These are phyloP conservation scores for Uropsilus gracilis DNA, from an alignment of 2,113 vertebrate species.

Conservation along the genomic window DNA sequence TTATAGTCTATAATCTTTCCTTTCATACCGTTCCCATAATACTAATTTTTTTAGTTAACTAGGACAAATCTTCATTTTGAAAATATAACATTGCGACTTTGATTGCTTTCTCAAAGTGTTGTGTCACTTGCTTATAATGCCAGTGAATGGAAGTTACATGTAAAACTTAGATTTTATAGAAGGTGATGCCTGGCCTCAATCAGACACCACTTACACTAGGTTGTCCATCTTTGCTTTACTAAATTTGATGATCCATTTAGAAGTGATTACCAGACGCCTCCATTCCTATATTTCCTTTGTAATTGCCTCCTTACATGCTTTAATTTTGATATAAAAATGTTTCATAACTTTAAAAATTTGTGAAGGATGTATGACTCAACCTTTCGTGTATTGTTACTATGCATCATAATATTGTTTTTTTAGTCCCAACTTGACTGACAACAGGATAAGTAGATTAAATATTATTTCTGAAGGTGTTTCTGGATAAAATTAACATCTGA, in stretches of 20 bases:
- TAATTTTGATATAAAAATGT: neutral
- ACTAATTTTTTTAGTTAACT: neutral
- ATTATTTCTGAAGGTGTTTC: neutral
- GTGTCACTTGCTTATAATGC: neutral
- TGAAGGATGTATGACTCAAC: neutral
- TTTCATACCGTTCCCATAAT: neutral
- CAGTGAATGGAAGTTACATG: neutral
- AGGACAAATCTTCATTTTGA: neutral
- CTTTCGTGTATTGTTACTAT: neutral
- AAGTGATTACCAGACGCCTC: neutral
- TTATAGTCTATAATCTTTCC: neutral
- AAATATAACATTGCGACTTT: neutral
- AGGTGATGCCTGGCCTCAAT: neutral
- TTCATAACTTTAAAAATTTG: neutral
- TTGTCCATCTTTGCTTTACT: neutral
- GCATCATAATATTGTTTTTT: neutral
- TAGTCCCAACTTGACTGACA: neutral
- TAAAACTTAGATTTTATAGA: neutral
- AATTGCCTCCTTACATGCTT: neutral
- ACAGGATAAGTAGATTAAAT: neutral
- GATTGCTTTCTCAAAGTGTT: neutral
- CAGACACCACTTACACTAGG: neutral
- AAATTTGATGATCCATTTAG: neutral
- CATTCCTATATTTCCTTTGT: neutral
- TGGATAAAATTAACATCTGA: neutral